A percentile compares a stretch with the other conserved stretches of the same genome.
These are phyloP conservation scores for Callospermophilus lateralis DNA, from an alignment of 2,113 vertebrate species.

Conservation along the genomic window DNA sequence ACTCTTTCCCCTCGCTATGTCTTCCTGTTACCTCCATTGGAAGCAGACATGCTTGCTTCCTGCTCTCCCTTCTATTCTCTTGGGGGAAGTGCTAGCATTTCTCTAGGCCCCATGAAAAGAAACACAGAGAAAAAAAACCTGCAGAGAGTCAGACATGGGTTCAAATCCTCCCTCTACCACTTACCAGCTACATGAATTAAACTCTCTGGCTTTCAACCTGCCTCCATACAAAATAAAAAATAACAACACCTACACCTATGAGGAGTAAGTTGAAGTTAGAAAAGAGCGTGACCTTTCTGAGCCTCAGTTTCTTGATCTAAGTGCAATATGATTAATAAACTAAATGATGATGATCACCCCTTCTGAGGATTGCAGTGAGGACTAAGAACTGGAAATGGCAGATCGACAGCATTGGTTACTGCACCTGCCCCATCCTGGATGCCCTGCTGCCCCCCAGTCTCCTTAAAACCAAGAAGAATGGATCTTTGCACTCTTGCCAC, in stretches of 20 bases:
- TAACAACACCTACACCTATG: background rate
- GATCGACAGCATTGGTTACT: background rate
- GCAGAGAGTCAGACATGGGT: background rate
- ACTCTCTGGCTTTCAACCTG: background rate
- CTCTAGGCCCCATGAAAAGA: background rate
- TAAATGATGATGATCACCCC: background rate
- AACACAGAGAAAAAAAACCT: background rate
- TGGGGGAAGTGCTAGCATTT: background rate
- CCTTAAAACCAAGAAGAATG: background rate
- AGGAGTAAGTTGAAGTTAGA: background rate
- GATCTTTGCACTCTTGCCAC: background rate
- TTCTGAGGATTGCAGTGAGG: background rate
- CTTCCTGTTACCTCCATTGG: background rate
- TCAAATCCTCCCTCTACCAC: background rate
- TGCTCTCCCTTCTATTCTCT: background rate
- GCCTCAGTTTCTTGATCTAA: slow-evolving; percentile 2
- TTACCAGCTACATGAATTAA: background rate
- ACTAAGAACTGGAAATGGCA: background rate
- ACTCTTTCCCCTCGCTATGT: background rate
- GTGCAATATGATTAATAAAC: background rate
- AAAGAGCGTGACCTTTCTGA: background rate
- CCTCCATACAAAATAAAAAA: background rate
- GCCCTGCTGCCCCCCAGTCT: background rate
- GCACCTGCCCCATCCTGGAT: background rate
- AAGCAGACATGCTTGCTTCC: background rate